phyloP scores from a whole-genome alignment of 2,113 vertebrate species.

The Larimichthys polyactis region DNA sequence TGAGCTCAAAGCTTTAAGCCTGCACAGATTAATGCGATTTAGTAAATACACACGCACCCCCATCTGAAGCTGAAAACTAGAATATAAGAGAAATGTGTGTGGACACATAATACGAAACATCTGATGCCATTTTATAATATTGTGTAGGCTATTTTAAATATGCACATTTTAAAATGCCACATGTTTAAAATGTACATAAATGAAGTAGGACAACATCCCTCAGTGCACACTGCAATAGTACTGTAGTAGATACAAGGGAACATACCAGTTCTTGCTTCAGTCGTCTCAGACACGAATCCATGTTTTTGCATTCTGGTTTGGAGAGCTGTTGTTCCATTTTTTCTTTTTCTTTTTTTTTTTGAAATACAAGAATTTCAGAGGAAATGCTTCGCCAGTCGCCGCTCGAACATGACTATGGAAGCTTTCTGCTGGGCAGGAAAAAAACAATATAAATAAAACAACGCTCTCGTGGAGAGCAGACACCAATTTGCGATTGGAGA shows the following conservation, averaged over 20 bases:
- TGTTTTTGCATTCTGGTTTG: constrained; percentile 78
- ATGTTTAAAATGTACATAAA: background rate
- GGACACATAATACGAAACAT: background rate
- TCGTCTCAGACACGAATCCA: constrained; percentile 84
- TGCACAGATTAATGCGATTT: constrained; percentile 50
- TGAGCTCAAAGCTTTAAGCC: constrained; percentile 52
- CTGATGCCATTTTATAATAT: no score
- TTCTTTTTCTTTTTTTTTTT: background rate
- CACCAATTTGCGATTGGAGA: constrained; percentile 27
- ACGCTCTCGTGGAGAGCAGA: constrained; percentile 8
- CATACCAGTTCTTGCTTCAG: constrained; percentile 86
- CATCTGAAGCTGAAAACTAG: constrained; percentile 6
- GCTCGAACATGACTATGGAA: constrained; percentile 50
- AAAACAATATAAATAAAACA: background rate
- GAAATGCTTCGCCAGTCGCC: constrained; percentile 21
- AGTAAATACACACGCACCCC: constrained; percentile 24
- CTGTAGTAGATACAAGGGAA: constrained; percentile 15
- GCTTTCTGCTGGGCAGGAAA: background rate
- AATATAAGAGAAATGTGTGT: background rate
- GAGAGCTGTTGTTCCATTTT: constrained; percentile 72
- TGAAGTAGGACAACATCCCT: background rate
- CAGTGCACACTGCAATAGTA: background rate
- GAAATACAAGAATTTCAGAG: constrained; percentile 34
- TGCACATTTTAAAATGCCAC: background rate
- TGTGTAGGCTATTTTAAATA: background rate